Evolutionary conservation across 2,888 invertebrate genomes (phyloP).

Genomic region (Calliphora vomitoria): DNA sequence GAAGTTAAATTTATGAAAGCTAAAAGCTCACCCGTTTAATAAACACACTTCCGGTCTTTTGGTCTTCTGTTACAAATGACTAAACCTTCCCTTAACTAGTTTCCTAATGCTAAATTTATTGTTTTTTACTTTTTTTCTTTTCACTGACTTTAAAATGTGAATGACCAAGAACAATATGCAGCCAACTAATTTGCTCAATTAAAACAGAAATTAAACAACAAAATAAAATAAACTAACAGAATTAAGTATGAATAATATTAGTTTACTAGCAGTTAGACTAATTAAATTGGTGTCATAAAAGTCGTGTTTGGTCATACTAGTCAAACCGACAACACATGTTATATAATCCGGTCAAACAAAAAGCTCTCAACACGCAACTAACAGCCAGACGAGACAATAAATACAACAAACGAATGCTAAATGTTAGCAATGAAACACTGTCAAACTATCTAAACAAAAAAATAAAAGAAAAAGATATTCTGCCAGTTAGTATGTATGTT

Average conservation of each 20-base stretch:
- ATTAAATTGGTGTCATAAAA: constrained; percentile 67
- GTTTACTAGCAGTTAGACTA: constrained; percentile 56
- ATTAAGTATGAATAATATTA: constrained; percentile 41
- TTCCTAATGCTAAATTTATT: not conserved
- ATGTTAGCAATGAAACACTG: constrained; percentile 4
- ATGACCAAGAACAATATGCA: constrained; percentile 30
- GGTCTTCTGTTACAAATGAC: not conserved
- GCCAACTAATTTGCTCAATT: constrained; percentile 30
- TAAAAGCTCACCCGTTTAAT: not conserved
- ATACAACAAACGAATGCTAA: not conserved
- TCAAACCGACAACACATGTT: constrained; percentile 59
- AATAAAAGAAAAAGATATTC: not conserved
- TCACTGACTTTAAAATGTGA: constrained; percentile 27
- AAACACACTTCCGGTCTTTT: not conserved
- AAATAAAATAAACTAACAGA: constrained; percentile 13
- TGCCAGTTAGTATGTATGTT: constrained; percentile 3
- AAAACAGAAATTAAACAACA: not conserved
- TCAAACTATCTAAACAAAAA: constrained; percentile 18
- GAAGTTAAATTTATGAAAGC: not conserved
- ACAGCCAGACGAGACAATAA: constrained; percentile 19
- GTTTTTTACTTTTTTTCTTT: not conserved
- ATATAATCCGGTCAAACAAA: constrained; percentile 55
- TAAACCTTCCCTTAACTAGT: not conserved
- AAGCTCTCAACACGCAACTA: constrained; percentile 57
- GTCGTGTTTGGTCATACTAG: constrained; percentile 56